Evolutionary conservation across 2,797 vertebrate species (phyloP).

Genomic region (Pempheris klunzingeri): DNA sequence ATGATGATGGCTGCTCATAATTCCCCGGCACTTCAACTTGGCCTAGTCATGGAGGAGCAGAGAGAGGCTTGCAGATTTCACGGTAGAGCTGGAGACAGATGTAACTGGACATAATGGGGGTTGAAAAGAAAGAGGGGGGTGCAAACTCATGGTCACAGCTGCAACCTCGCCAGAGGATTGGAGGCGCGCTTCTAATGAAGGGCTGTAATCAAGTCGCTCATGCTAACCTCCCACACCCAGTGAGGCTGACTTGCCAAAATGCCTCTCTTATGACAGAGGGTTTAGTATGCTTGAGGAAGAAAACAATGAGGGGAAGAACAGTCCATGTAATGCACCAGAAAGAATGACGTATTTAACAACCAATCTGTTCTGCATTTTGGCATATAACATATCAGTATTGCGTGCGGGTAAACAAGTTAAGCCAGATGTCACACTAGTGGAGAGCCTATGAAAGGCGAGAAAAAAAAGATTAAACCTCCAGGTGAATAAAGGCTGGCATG

Average conservation of each 20-base stretch:
- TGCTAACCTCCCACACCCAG: constrained; percentile 77
- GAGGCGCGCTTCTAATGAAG: constrained; percentile 73
- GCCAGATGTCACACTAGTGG: constrained; percentile 42
- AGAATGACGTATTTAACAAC: constrained; percentile 39
- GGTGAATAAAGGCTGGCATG: constrained; percentile 23
- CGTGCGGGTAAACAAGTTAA: constrained; percentile 29
- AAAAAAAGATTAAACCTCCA: constrained; percentile 3
- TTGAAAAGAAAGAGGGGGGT: constrained; percentile 36
- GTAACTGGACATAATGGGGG: constrained; percentile 72
- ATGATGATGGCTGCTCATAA: constrained; percentile 59
- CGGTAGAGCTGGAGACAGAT: constrained; percentile 69
- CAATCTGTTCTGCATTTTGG: constrained; percentile 59
- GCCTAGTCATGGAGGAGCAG: constrained; percentile 64
- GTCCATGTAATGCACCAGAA: constrained; percentile 36
- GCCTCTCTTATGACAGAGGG: constrained; percentile 69
- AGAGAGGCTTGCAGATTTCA: constrained; percentile 57
- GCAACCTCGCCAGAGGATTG: constrained; percentile 72
- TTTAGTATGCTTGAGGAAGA: constrained; percentile 34
- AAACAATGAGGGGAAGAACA: constrained; percentile 49
- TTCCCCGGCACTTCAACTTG: constrained; percentile 57
- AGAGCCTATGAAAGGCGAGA: constrained; percentile 21
- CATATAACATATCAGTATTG: constrained; percentile 25
- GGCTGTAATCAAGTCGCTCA: constrained; percentile 79
- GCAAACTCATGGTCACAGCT: constrained; percentile 76
- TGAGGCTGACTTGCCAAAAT: constrained; percentile 70